phyloP scores from a whole-genome alignment of 2,113 vertebrate species.

The Gorilla gorilla region DNA sequence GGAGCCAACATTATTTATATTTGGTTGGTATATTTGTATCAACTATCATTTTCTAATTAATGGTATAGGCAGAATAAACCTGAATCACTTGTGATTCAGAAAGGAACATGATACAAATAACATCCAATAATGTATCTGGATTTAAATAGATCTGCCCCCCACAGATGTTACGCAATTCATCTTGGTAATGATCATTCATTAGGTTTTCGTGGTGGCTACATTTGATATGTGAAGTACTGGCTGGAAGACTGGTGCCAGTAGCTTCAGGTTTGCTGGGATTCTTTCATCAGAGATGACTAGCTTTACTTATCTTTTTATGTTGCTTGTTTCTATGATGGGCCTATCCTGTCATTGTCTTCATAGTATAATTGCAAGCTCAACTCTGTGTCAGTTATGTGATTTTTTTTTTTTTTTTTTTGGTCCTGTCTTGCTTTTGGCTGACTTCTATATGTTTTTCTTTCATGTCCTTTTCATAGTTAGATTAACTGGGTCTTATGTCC shows the following conservation, averaged over 20 bases:
- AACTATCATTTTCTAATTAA: background rate
- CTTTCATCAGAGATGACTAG: background rate
- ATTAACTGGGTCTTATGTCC: background rate
- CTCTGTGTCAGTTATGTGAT: background rate
- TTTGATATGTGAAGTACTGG: background rate
- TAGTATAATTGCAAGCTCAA: background rate
- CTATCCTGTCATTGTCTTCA: background rate
- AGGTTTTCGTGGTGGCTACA: background rate
- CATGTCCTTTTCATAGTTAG: background rate
- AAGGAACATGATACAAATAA: background rate
- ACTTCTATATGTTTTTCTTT: background rate
- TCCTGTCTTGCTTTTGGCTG: background rate
- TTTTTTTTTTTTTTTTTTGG: background rate
- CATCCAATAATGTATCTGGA: background rate
- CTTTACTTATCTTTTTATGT: background rate
- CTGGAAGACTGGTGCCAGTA: background rate
- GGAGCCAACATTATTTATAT: background rate
- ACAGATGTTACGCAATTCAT: background rate
- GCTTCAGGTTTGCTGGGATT: background rate
- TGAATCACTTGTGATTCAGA: background rate
- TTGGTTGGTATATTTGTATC: background rate
- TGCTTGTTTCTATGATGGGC: background rate
- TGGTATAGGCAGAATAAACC: background rate
- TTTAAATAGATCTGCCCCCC: background rate
- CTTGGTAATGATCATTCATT: background rate